Percentiles rank a stretch among this genome's conserved stretches.
These are phyloP conservation scores for Solenodon paradoxus DNA, from an alignment of 2,113 vertebrate species.

Conservation along the genomic window DNA sequence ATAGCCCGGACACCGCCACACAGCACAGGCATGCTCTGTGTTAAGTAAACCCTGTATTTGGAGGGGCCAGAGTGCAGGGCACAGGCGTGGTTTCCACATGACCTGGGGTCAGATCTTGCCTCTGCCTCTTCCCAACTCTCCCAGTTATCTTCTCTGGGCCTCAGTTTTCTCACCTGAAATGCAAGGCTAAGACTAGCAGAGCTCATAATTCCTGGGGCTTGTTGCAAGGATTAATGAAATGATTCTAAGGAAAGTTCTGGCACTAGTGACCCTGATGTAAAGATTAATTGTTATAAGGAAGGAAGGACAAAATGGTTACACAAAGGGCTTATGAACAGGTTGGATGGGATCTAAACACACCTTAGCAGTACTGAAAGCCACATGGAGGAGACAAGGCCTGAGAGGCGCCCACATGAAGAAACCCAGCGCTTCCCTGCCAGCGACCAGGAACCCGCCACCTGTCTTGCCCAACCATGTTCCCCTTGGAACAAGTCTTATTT, in stretches of 20 bases:
- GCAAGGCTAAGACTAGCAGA: neutral
- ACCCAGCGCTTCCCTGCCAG: neutral
- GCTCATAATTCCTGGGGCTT: neutral
- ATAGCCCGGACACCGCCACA: neutral
- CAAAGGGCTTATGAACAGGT: neutral
- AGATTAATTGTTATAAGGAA: neutral
- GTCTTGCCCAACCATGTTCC: rapidly evolving
- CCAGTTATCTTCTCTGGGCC: neutral
- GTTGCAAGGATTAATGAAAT: neutral
- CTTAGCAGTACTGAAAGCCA: neutral
- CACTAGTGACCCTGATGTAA: neutral
- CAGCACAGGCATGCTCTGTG: neutral
- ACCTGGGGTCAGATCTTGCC: neutral
- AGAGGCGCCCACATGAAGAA: neutral
- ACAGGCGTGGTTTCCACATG: neutral
- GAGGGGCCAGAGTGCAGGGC: neutral
- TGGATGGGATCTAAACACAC: rapidly evolving
- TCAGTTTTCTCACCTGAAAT: neutral
- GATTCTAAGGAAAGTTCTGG: neutral
- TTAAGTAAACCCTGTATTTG: neutral
- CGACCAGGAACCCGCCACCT: neutral
- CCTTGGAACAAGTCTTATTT: neutral
- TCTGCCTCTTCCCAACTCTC: neutral
- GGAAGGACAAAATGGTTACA: neutral
- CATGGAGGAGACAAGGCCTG: rapidly evolving